Conservation (phyloP, 1,140 invertebrate genomes). For the Rhagoletis zephyria region DNA sequence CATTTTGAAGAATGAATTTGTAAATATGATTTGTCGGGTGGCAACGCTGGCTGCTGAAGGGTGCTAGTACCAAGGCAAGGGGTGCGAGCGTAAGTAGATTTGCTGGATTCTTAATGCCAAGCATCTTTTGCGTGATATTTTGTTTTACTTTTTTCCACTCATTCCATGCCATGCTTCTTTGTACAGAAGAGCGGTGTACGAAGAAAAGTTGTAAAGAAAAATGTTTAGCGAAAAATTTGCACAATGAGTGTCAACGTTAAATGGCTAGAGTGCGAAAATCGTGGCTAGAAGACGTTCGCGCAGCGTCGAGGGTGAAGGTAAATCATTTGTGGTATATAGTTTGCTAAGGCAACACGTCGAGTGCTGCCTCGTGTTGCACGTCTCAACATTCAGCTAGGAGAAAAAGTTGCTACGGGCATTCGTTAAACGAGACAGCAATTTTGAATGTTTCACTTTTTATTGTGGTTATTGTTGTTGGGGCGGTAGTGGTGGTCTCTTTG, state of each 20-base stretch:
- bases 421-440: slow-evolving; percentile 47
- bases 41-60: not conserved
- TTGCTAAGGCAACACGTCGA: slow-evolving; percentile 28
- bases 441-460: not conserved
- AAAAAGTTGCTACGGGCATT: slow-evolving; percentile 18
- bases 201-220: slow-evolving; percentile 9
- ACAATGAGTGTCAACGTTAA: not conserved
- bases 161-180: not conserved
- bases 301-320: not conserved
- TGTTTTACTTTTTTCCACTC: too few relatives aligned
- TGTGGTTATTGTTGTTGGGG: not conserved
- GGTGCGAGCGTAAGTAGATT: not conserved
- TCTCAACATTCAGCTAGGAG: not conserved
- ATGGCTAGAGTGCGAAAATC: not conserved
- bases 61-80: not conserved
- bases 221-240: slow-evolving; percentile 20
- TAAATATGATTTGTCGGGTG: not conserved
- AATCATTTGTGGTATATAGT: not conserved
- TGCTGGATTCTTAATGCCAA: not conserved
- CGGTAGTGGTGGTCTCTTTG: not conserved
- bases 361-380: slow-evolving; percentile 3
- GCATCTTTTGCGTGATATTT: not conserved
- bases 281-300: not conserved
- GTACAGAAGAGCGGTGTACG: not conserved
- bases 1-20: slow-evolving; percentile 25